Evolutionary conservation across 2,113 vertebrate species (phyloP).

Genomic region (Carlito syrichta): DNA sequence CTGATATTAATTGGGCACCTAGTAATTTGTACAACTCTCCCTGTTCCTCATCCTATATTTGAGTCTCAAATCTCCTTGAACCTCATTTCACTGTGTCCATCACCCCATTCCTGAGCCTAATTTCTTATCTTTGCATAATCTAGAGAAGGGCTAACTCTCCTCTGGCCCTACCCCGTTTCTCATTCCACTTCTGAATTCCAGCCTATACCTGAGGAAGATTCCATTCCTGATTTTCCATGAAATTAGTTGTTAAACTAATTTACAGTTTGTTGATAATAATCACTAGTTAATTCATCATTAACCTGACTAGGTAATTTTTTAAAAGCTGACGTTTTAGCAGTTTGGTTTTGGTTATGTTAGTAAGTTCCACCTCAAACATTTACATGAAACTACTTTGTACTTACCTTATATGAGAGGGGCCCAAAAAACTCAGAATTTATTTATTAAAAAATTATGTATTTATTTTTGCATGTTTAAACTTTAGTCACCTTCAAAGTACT

Average conservation of each 20-base stretch:
- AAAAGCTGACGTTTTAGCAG: not conserved
- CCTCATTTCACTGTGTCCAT: not conserved
- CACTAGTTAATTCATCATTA: not conserved
- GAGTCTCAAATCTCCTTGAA: not conserved
- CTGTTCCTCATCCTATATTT: not conserved
- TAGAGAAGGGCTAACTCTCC: no score
- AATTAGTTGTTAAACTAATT: not conserved
- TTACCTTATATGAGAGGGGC: no score
- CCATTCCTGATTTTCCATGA: not conserved
- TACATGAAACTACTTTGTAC: not conserved
- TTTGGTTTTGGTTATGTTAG: not conserved
- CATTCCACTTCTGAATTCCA: not conserved
- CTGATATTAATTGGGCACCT: not conserved
- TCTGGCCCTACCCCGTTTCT: not conserved
- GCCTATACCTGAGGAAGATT: no score
- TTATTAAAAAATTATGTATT: no score
- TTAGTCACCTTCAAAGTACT: no score
- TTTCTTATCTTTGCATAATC: not conserved
- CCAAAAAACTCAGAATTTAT: no score
- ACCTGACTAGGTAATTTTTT: not conserved
- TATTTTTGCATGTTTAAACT: no score
- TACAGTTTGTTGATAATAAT: not conserved
- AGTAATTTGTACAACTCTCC: not conserved
- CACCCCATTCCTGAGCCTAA: not conserved
- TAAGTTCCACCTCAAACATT: not conserved